phyloP scores from a whole-genome alignment of 2,888 invertebrate genomes.

The Nysson spinosus region DNA sequence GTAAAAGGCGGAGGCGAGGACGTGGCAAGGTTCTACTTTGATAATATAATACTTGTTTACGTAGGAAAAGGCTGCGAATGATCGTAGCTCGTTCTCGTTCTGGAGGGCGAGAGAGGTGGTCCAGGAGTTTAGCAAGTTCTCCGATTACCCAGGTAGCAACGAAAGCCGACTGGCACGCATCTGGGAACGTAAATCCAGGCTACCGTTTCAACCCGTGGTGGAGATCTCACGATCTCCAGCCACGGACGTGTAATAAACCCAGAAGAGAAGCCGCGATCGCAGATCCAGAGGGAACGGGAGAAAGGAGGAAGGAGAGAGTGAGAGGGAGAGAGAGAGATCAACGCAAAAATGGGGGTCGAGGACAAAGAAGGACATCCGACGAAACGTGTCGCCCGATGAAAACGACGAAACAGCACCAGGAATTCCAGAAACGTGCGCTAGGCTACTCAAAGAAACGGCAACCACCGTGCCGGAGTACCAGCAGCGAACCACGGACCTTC shows the following conservation, averaged over 20 bases:
- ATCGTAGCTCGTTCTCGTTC: neutral
- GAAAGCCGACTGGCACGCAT: conserved; percentile 22
- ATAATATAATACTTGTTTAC: neutral
- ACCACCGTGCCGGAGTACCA: neutral
- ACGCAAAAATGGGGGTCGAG: conserved; percentile 54
- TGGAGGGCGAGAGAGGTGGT: conserved; percentile 22
- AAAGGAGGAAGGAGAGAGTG: too few species aligned
- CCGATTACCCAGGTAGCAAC: conserved; percentile 59
- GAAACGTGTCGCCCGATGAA: conserved; percentile 18
- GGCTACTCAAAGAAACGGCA: conserved; percentile 12
- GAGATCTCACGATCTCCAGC: conserved; percentile 43
- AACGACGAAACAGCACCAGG: conserved; percentile 32
- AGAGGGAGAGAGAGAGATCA: conserved; percentile 9
- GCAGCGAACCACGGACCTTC: conserved; percentile 25
- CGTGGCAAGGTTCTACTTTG: too few species aligned
- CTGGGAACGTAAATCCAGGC: conserved; percentile 49
- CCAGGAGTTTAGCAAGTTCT: conserved; percentile 42
- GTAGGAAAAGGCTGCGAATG: neutral
- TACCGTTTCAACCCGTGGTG: conserved; percentile 52
- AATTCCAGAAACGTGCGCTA: conserved; percentile 51
- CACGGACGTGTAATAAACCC: conserved; percentile 50
- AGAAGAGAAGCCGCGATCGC: conserved; percentile 22
- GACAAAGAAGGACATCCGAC: conserved; percentile 52
- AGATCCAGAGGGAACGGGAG: neutral
- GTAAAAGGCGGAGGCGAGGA: too few species aligned